Percentiles rank a stretch among this genome's conserved stretches.
These are phyloP conservation scores for Gonatopus flavifemur DNA, from an alignment of 1,140 invertebrate species.

Conservation along the genomic window DNA sequence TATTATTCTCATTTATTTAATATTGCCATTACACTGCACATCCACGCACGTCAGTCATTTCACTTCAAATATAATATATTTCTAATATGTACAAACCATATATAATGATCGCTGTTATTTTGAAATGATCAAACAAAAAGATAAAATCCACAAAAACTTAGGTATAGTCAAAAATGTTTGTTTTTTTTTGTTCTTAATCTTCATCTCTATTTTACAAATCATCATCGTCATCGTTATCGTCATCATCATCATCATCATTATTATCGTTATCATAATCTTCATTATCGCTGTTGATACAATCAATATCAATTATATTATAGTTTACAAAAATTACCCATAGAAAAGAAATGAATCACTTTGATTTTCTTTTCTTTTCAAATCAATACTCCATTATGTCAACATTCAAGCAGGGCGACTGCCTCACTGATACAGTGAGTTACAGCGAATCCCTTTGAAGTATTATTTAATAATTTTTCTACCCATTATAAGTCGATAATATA, in stretches of 20 bases:
- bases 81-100: slow-evolving; percentile 42
- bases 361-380: slow-evolving; percentile 36
- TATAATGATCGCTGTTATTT: slow-evolving; percentile 33
- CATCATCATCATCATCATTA: too few relatives aligned
- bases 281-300: too few relatives aligned
- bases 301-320: too few relatives aligned
- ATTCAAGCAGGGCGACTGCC: slow-evolving; percentile 42
- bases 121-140: slow-evolving; percentile 35
- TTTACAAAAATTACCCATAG: slow-evolving; percentile 5
- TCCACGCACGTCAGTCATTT: slow-evolving; percentile 26
- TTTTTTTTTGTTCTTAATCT: too few relatives aligned
- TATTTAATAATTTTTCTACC: slow-evolving; percentile 45
- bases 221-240: too few relatives aligned
- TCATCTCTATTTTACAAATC: too few relatives aligned
- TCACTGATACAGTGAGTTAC: slow-evolving; percentile 59
- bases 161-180: too few relatives aligned
- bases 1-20: slow-evolving; percentile 17
- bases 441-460: slow-evolving; percentile 32
- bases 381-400: slow-evolving; percentile 51
- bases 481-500: slow-evolving; percentile 46
- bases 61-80: slow-evolving; percentile 14
- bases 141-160: slow-evolving; percentile 34
- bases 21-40: slow-evolving; percentile 29
- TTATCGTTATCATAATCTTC: too few relatives aligned
- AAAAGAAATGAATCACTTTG: slow-evolving; percentile 18